A percentile compares a stretch with the other conserved stretches of the same genome.
Conservation (phyloP, 2,113 vertebrate species). For the Regulus satrapa region DNA sequence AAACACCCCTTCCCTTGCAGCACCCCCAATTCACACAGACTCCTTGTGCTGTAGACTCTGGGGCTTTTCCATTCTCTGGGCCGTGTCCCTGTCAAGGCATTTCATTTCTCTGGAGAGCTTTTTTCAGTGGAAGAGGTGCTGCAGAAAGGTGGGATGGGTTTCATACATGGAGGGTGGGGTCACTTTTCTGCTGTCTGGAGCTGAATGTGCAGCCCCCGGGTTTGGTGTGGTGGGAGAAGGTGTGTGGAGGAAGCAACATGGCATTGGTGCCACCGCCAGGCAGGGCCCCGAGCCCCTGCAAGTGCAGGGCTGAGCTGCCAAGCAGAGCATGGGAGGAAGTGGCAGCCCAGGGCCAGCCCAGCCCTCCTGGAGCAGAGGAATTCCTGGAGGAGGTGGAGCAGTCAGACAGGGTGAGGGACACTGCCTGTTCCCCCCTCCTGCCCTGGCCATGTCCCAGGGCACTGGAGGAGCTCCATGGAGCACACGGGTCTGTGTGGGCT, state of each 20-base stretch:
- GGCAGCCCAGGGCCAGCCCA: neutral
- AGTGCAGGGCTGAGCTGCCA: neutral
- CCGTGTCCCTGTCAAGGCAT: fast-evolving
- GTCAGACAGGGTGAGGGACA: neutral
- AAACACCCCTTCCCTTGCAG: neutral
- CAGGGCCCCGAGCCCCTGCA: neutral
- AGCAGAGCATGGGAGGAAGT: neutral
- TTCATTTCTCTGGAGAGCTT: neutral
- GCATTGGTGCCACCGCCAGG: neutral
- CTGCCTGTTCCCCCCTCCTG: neutral
- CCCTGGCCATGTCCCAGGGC: fast-evolving
- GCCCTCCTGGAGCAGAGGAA: neutral
- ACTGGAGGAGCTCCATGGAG: neutral
- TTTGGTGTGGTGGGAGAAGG: neutral
- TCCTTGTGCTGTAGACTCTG: fast-evolving
- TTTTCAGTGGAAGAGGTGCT: neutral
- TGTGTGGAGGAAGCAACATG: neutral
- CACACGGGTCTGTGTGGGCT: neutral
- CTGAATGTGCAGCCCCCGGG: fast-evolving
- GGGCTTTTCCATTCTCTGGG: neutral
- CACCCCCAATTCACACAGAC: fast-evolving
- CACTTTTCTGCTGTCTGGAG: neutral
- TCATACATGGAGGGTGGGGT: fast-evolving
- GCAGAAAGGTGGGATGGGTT: neutral
- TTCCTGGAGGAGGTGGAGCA: neutral